Percentiles rank a stretch among this genome's conserved stretches.
Evolutionary conservation across 37 sponge, comb jelly and placozoan species (phyloP).

Genomic region (Halichondria panicea): DNA sequence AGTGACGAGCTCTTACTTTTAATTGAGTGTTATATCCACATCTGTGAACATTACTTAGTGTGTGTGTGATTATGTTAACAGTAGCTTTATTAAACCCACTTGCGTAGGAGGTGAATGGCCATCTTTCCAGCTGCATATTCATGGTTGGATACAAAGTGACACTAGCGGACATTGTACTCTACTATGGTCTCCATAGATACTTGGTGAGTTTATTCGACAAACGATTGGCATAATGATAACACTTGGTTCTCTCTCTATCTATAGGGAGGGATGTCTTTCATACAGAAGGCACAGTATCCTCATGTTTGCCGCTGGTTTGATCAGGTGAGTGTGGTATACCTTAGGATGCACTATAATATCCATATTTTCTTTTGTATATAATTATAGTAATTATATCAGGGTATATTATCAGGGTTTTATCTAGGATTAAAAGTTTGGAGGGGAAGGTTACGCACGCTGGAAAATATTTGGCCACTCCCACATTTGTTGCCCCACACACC

Average conservation of each 20-base stretch:
- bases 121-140: conserved; percentile 12
- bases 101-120: conserved; percentile 29
- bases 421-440: too few relatives aligned
- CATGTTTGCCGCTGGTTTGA: conserved; percentile 59
- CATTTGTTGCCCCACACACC: too few relatives aligned
- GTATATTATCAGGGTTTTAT: too few relatives aligned
- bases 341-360: neutral
- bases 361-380: too few relatives aligned
- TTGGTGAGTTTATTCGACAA: conserved; percentile 1
- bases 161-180: conserved; percentile 29
- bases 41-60: neutral
- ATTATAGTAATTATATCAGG: too few relatives aligned
- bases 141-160: conserved; percentile 27
- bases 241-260: neutral
- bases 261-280: conserved; percentile 33
- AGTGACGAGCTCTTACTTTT: too few relatives aligned
- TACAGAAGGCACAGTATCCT: conserved; percentile 10
- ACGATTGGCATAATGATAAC: neutral
- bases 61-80: neutral
- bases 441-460: too few relatives aligned
- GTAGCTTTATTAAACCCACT: neutral
- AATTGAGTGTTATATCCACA: neutral
- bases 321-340: conserved; percentile 27
- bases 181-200: conserved; percentile 54
- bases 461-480: too few relatives aligned